Evolutionary conservation across 1,140 invertebrate species (phyloP).

Genomic region (Neelides sp.): DNA sequence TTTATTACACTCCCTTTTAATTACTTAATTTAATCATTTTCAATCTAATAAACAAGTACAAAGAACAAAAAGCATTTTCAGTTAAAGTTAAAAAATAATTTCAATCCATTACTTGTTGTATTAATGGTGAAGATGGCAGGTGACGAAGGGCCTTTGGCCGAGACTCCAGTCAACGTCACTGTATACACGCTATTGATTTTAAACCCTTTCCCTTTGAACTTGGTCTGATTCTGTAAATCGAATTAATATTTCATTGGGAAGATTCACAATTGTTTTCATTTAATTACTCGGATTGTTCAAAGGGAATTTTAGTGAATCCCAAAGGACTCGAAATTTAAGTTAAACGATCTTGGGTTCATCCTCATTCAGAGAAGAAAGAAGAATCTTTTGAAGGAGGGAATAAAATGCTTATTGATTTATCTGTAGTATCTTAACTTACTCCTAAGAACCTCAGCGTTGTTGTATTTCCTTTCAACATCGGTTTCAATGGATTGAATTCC

Average conservation of each 20-base stretch:
- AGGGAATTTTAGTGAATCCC: not conserved
- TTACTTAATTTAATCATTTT: not conserved
- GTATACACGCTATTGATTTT: constrained; percentile 8
- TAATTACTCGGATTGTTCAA: too few relatives aligned
- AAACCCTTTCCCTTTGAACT: constrained; percentile 3
- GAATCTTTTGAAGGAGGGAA: not conserved
- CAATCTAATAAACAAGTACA: not conserved
- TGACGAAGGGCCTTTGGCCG: constrained; percentile 7
- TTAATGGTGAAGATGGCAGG: not conserved
- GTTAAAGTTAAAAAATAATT: too few relatives aligned
- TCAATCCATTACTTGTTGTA: constrained; percentile 11
- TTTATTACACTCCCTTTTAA: not conserved
- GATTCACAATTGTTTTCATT: too few relatives aligned
- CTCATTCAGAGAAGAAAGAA: not conserved
- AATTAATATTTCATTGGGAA: too few relatives aligned
- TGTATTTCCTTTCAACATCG: not conserved
- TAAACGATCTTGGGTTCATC: not conserved
- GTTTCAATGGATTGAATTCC: not conserved
- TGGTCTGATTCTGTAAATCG: constrained; percentile 17
- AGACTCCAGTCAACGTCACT: constrained; percentile 13
- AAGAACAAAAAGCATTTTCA: not conserved
- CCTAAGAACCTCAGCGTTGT: not conserved
- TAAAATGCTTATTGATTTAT: too few relatives aligned
- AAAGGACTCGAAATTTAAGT: not conserved
- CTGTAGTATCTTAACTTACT: too few relatives aligned